Evolutionary conservation across 2,113 vertebrate species (phyloP).

Genomic region (Anolis carolinensis): DNA sequence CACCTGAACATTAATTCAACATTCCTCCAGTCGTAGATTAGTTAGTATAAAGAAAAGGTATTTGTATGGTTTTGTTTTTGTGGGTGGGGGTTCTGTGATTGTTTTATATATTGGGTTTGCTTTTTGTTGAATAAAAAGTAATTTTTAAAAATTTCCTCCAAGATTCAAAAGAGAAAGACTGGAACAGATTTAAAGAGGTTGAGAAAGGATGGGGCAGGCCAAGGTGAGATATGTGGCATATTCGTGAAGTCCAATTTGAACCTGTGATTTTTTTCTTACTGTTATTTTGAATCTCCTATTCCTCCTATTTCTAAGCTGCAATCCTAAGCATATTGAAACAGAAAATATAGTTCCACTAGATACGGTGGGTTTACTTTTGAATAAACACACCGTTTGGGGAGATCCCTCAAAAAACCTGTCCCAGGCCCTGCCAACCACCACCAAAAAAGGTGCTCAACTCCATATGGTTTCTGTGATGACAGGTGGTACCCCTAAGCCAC

Average conservation of each 20-base stretch:
- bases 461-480: conserved; percentile 1
- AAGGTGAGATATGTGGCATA: not conserved
- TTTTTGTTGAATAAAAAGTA: too few species aligned
- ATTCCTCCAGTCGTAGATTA: too few species aligned
- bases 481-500: not conserved
- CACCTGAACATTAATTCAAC: too few species aligned
- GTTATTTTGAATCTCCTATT: not conserved
- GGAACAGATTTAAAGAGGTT: too few species aligned
- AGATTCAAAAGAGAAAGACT: too few species aligned
- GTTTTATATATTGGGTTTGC: too few species aligned
- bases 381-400: not conserved
- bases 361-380: not conserved
- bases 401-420: not conserved
- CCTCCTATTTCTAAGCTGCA: not conserved
- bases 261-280: not conserved
- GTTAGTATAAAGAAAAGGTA: too few species aligned
- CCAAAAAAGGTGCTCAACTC: not conserved
- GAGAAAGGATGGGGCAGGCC: too few species aligned
- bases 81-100: too few species aligned
- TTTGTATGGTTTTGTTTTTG: too few species aligned
- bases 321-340: not conserved
- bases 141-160: too few species aligned
- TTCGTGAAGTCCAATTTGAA: not conserved
- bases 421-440: not conserved
- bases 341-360: not conserved